Percentiles rank a stretch among this genome's conserved stretches.
Evolutionary conservation across 2,888 invertebrate genomes (phyloP).

Genomic region (Pasiphila rectangulata): DNA sequence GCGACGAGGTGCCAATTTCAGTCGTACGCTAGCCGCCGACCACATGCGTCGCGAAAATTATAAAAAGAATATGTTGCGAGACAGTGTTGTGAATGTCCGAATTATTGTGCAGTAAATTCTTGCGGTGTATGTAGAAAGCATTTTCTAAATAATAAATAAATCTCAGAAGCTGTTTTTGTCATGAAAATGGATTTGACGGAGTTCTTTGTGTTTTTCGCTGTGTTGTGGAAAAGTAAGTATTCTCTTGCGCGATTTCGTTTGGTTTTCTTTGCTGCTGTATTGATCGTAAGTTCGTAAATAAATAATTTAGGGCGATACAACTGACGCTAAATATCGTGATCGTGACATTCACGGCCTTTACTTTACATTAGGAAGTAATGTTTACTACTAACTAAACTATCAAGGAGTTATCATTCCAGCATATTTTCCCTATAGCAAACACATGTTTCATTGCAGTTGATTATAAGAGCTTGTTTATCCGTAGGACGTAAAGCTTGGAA

Average conservation of each 20-base stretch:
- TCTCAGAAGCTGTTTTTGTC: constrained; percentile 27
- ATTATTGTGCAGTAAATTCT: constrained; percentile 21
- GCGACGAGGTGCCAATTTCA: constrained; percentile 56
- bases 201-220: constrained; percentile 53
- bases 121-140: constrained; percentile 11
- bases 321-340: too few species aligned
- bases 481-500: too few species aligned
- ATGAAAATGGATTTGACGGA: constrained; percentile 60
- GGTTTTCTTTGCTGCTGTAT: not conserved
- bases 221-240: constrained; percentile 66
- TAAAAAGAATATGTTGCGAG: constrained; percentile 36
- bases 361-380: too few species aligned
- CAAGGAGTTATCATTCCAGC: too few species aligned
- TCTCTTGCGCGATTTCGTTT: constrained; percentile 4
- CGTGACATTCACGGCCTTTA: too few species aligned
- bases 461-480: too few species aligned
- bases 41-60: constrained; percentile 47
- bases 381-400: too few species aligned
- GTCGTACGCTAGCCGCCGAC: constrained; percentile 52
- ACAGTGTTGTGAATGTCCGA: constrained; percentile 32
- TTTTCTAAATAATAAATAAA: too few species aligned
- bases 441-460: too few species aligned
- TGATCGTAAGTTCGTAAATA: too few species aligned
- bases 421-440: too few species aligned
- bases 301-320: too few species aligned